These are phyloP conservation scores for Chloroceryle amazona DNA, from an alignment of 2,797 vertebrate genomes.

Conservation along the genomic window DNA sequence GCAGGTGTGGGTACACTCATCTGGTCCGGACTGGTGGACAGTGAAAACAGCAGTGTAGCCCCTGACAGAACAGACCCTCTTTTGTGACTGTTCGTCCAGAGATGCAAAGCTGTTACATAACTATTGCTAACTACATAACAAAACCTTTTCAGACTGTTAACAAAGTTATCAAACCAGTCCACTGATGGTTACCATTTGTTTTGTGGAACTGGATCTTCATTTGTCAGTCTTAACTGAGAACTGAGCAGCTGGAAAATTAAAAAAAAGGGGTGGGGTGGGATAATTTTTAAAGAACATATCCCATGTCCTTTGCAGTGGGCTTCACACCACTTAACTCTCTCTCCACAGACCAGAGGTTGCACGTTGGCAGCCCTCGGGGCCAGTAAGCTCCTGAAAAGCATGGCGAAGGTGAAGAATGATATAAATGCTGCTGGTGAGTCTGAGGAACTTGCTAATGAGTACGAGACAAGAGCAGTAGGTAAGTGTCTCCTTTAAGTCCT, in stretches of 20 bases:
- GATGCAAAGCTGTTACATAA: background rate
- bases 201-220: background rate
- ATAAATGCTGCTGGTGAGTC: slow-evolving; percentile 86
- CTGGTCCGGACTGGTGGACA: background rate
- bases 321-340: background rate
- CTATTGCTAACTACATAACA: background rate
- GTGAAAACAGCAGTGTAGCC: background rate
- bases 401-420: slow-evolving; percentile 87
- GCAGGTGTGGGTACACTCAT: background rate
- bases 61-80: background rate
- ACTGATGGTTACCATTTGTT: background rate
- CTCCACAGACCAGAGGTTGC: slow-evolving; percentile 81
- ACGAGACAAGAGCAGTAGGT: slow-evolving; percentile 84
- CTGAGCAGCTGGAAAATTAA: background rate
- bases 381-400: slow-evolving; percentile 85
- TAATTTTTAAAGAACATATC: background rate
- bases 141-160: background rate
- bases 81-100: background rate
- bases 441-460: slow-evolving; percentile 83
- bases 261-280: too few relatives aligned
- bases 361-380: slow-evolving; percentile 85
- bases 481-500: slow-evolving; percentile 11
- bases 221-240: background rate
- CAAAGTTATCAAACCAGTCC: background rate
- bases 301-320: background rate